Evolutionary conservation across 2,113 vertebrate species (phyloP).

Genomic region (Glaucidium brasilianum): DNA sequence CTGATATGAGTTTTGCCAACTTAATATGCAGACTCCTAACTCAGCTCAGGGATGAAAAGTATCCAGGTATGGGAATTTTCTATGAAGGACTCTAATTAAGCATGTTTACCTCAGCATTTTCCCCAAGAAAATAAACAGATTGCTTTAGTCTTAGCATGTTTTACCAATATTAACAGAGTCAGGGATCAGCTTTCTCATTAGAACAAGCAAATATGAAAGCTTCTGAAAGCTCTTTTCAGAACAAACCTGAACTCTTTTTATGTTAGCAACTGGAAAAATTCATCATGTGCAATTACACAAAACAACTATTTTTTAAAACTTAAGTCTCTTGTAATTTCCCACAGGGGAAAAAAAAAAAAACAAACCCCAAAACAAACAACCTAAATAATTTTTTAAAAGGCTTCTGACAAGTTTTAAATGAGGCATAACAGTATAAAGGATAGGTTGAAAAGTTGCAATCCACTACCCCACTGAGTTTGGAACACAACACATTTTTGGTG

Average conservation of each 20-base stretch:
- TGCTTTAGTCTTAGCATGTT: not conserved
- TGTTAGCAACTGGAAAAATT: not conserved
- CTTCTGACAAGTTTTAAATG: not conserved
- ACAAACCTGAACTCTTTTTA: not conserved
- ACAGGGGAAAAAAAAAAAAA: not conserved
- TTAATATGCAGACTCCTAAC: not conserved
- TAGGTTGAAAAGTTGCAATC: not conserved
- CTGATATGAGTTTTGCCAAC: not conserved
- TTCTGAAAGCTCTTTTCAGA: not conserved
- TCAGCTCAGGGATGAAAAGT: not conserved
- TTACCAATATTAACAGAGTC: not conserved
- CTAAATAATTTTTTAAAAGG: not conserved
- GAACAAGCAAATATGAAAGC: not conserved
- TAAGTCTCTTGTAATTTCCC: not conserved
- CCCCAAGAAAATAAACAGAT: not conserved
- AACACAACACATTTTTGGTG: not conserved
- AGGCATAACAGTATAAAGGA: not conserved
- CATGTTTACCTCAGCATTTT: not conserved
- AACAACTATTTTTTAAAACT: not conserved
- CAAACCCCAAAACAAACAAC: too few species aligned
- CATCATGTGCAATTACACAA: not conserved
- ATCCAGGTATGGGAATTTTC: not conserved
- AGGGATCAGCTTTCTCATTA: not conserved
- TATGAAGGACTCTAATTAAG: not conserved
- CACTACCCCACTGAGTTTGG: not conserved